These are phyloP conservation scores for Andricus grossulariae DNA, from an alignment of 1,140 invertebrate genomes.

Conservation along the genomic window DNA sequence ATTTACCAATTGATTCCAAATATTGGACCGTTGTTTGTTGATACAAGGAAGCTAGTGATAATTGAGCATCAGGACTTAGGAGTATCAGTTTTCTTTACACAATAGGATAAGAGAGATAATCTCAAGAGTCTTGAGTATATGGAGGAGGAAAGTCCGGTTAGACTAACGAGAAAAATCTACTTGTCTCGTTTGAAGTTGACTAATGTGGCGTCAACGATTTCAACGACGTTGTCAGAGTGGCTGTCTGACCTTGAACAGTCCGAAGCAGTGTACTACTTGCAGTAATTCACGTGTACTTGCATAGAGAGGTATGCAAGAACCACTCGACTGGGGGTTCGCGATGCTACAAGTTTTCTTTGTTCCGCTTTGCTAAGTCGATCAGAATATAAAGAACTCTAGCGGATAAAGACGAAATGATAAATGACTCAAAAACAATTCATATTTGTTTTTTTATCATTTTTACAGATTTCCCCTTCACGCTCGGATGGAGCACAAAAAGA, in stretches of 20 bases:
- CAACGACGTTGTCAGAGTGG: slow-evolving; percentile 7
- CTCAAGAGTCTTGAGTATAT: neutral
- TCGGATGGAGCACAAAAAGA: too few species aligned
- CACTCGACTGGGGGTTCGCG: too few species aligned
- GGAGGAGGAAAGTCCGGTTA: slow-evolving; percentile 7
- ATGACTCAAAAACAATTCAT: too few species aligned
- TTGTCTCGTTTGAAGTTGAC: slow-evolving; percentile 20
- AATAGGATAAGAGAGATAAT: neutral
- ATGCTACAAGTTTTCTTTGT: neutral
- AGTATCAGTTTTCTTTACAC: too few species aligned
- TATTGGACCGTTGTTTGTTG: too few species aligned
- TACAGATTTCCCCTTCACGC: too few species aligned
- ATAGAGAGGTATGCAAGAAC: too few species aligned
- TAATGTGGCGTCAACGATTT: slow-evolving; percentile 23
- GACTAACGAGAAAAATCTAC: neutral
- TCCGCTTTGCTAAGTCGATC: neutral
- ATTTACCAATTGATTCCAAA: too few species aligned
- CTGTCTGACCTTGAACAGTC: slow-evolving; percentile 2
- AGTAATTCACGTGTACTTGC: slow-evolving; percentile 5
- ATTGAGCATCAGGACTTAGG: too few species aligned
- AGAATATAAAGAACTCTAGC: neutral
- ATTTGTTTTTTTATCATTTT: too few species aligned
- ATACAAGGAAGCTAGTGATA: too few species aligned
- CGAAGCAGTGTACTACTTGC: neutral
- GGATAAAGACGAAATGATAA: too few species aligned